Conservation (phyloP, 2,113 vertebrate species). For the Chitala chitala region DNA sequence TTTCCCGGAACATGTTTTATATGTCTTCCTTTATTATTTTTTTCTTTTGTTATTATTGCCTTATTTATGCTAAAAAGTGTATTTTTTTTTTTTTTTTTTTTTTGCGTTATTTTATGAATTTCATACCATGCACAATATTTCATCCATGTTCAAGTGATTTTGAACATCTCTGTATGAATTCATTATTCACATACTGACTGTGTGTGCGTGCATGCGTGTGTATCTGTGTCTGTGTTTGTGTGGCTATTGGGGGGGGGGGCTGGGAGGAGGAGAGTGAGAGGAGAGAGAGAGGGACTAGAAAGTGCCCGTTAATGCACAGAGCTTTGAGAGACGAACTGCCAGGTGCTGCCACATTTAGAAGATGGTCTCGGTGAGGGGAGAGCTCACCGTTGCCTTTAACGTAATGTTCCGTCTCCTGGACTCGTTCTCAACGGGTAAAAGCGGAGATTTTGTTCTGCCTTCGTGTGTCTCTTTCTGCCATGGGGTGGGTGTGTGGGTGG, state of each 20-base stretch:
- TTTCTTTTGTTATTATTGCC: too few species aligned
- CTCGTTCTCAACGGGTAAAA: slow-evolving; percentile 59
- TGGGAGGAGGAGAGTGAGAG: neutral
- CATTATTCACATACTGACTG: neutral
- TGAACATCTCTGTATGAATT: slow-evolving; percentile 37
- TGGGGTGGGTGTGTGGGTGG: slow-evolving; percentile 34
- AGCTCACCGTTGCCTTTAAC: slow-evolving; percentile 66
- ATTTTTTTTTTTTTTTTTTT: too few species aligned
- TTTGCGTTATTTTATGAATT: slow-evolving; percentile 19
- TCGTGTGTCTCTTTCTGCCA: slow-evolving; percentile 48
- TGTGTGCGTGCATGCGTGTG: neutral
- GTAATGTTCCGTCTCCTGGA: slow-evolving; percentile 60
- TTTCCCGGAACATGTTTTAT: neutral
- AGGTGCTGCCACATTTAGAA: slow-evolving; percentile 57
- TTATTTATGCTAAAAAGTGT: too few species aligned
- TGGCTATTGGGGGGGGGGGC: slow-evolving; percentile 15
- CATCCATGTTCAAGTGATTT: slow-evolving; percentile 31
- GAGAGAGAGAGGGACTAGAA: slow-evolving; percentile 9
- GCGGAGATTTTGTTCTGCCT: slow-evolving; percentile 69
- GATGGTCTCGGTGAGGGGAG: slow-evolving; percentile 60
- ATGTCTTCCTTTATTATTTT: too few species aligned
- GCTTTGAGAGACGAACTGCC: slow-evolving; percentile 50
- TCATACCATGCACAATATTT: slow-evolving; percentile 37
- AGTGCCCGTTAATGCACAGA: slow-evolving; percentile 40
- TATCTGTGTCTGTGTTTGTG: slow-evolving; percentile 14